Base-by-base conservation (phyloP, 2,113 vertebrate species). In the Crotalus tigris region DNA sequence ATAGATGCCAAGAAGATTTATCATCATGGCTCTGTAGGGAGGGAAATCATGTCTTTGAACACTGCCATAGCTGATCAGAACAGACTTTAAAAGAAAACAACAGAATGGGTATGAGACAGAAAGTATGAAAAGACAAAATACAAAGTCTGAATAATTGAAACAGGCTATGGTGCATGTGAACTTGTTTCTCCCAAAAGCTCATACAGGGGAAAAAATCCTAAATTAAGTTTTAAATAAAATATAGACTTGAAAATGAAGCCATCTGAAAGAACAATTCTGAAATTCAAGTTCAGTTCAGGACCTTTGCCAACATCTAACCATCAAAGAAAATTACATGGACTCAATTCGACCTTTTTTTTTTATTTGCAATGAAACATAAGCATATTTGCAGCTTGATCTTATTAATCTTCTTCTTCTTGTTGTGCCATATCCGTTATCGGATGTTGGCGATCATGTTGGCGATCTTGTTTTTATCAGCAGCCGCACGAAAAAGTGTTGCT, bases 141-240 rank as follows among this genome's bases (percentile, higher is more conserved):
- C 26, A 24, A 93, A 64, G 23, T 87, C n/a, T 90, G 49, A 93
- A 93, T 93, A 90, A 93, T 90, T 93, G 59, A 93, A 90, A 10
- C 29, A 39, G 46, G 26, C 81, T 54, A 58, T 24, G 51, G n/a
- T 39, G 46, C 33, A 57, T 55, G 55, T 64, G 75, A 93, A 87
- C 91, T 57, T 49, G 46, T 92, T 23, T 9, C 57, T 21, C 8
- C 10, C 26, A 23, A 26, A n/a, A 89, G 53, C 24, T 33, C 39
- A 85, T 33, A 81, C 23, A 24, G 87, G 26, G 33, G 29, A 15
- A 2, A 49, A 11, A 13, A 44, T 21, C 46, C 54, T 85, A 49
- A 58, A 81, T 46, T 85, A 64, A 51, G 26, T 1, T 69, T 49
- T 90, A 51, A 64, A 88, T 55, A 51, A 46, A 89, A 15, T 51